A percentile compares a stretch with the other conserved stretches of the same genome.
These are phyloP conservation scores for Gryllus longicercus DNA, from an alignment of 2,888 invertebrate species.

Conservation along the genomic window DNA sequence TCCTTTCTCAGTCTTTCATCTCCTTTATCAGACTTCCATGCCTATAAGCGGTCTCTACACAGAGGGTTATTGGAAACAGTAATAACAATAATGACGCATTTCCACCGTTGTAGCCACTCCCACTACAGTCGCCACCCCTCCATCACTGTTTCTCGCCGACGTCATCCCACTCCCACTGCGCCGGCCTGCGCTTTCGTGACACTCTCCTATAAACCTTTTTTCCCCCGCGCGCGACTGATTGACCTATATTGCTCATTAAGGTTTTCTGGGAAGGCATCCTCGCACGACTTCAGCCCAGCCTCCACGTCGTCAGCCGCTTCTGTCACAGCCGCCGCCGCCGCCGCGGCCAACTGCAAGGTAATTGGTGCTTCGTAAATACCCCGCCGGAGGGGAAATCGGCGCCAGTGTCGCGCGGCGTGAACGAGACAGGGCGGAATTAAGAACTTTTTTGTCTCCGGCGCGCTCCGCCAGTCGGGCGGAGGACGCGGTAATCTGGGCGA, in stretches of 20 bases:
- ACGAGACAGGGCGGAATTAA: slow-evolving; percentile 1
- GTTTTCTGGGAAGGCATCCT: not conserved
- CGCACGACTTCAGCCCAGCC: not conserved
- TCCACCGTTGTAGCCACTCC: too few relatives aligned
- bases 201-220: not conserved
- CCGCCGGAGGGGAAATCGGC: not conserved
- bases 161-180: not conserved
- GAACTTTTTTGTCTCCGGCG: too few relatives aligned
- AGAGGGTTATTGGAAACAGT: too few relatives aligned
- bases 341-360: not conserved
- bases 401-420: not conserved
- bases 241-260: slow-evolving; percentile 2
- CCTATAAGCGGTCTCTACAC: too few relatives aligned
- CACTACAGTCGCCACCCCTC: not conserved
- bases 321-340: not conserved
- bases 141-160: not conserved
- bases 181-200: not conserved
- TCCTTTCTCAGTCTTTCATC: too few relatives aligned
- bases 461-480: not conserved
- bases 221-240: not conserved
- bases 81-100: too few relatives aligned
- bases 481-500: not conserved
- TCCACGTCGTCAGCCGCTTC: not conserved
- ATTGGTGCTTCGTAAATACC: not conserved
- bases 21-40: too few relatives aligned